phyloP scores from a whole-genome alignment of 2,888 invertebrate species.

The Exephanes ischioxanthus region DNA sequence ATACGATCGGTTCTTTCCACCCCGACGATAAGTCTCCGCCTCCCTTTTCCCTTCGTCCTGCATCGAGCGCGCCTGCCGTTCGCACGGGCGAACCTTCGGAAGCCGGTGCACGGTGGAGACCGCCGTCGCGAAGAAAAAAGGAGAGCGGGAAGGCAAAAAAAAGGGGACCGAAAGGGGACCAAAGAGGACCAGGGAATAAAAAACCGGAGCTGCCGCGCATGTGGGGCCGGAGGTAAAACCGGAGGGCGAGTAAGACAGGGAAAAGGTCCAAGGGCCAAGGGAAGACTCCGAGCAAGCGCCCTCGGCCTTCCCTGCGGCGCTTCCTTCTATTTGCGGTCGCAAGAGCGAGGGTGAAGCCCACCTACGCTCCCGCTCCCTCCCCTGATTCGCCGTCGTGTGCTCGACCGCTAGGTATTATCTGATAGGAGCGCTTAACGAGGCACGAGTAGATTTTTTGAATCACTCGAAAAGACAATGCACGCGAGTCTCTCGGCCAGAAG shows the following conservation, averaged over 20 bases:
- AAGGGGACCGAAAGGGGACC: slow-evolving; percentile 49
- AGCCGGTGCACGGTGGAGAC: slow-evolving; percentile 38
- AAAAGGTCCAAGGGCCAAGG: slow-evolving; percentile 69
- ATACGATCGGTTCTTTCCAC: slow-evolving; percentile 62
- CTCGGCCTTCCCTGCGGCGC: slow-evolving; percentile 36
- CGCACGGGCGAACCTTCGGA: slow-evolving; percentile 61
- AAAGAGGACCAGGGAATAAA: slow-evolving; percentile 14
- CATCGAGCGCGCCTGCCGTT: slow-evolving; percentile 40
- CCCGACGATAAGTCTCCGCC: slow-evolving; percentile 66
- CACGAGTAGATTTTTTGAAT: slow-evolving; percentile 84
- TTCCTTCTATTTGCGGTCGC: slow-evolving; percentile 25
- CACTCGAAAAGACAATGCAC: slow-evolving; percentile 82
- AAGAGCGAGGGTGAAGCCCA: slow-evolving; percentile 36
- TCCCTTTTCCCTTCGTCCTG: slow-evolving; percentile 4
- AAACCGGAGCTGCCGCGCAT: slow-evolving; percentile 38
- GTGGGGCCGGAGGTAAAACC: slow-evolving; percentile 47
- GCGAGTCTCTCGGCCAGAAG: slow-evolving; percentile 49
- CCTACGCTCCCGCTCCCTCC: slow-evolving; percentile 35
- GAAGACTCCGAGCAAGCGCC: slow-evolving; percentile 62
- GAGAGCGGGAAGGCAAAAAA: slow-evolving; percentile 25
- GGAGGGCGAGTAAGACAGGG: slow-evolving; percentile 27
- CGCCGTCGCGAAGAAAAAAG: slow-evolving; percentile 37
- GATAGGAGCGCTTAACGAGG: slow-evolving; percentile 84
- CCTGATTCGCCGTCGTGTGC: slow-evolving; percentile 20
- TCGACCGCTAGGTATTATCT: slow-evolving; percentile 74